Evolutionary conservation across 1,140 invertebrate genomes (phyloP).

Genomic region (Cataglyphis hispanica): DNA sequence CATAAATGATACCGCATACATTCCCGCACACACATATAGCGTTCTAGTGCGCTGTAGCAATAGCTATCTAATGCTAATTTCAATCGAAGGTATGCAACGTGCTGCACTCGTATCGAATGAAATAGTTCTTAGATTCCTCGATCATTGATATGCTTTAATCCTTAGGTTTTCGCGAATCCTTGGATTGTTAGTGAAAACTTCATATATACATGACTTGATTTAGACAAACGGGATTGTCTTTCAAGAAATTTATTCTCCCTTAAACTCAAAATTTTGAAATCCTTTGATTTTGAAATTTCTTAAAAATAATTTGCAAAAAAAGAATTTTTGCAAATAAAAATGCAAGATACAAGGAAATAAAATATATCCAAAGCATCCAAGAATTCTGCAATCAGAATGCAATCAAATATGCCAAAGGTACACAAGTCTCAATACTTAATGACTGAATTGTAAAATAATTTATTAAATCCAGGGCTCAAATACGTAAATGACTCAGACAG

Average conservation of each 20-base stretch:
- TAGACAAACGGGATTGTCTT: background rate
- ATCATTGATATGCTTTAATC: slow-evolving; percentile 31
- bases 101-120: background rate
- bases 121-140: slow-evolving; percentile 18
- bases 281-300: background rate
- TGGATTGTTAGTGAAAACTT: slow-evolving; percentile 10
- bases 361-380: background rate
- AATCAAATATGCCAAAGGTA: background rate
- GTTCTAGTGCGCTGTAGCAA: slow-evolving; percentile 19
- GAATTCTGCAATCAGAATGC: background rate
- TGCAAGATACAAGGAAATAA: background rate
- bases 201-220: background rate
- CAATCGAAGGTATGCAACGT: slow-evolving; percentile 25
- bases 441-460: slow-evolving; percentile 1
- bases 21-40: slow-evolving; percentile 70
- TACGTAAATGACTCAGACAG: background rate
- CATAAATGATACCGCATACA: slow-evolving; percentile 73
- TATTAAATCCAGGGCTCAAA: background rate
- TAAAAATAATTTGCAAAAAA: background rate
- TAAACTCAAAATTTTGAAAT: background rate
- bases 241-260: background rate
- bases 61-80: slow-evolving; percentile 33
- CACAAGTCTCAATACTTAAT: background rate
- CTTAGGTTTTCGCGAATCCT: background rate
- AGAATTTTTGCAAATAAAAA: slow-evolving; percentile 7